Conservation (phyloP, 2,888 invertebrate genomes). For the Brenthis hecate region DNA sequence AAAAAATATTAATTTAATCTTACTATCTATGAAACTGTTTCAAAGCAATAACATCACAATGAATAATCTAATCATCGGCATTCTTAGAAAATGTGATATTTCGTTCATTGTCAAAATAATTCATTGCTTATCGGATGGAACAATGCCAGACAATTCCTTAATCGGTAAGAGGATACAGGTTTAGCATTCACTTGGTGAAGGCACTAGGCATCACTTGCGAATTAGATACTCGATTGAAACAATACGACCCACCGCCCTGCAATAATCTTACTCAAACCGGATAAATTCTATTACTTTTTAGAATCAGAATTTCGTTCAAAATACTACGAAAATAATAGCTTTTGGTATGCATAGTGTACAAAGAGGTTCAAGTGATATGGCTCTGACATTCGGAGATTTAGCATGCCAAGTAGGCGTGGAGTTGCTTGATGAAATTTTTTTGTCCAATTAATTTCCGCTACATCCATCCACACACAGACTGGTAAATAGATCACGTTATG, state of each 20-base stretch:
- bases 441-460: slow-evolving; percentile 18
- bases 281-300: slow-evolving; percentile 41
- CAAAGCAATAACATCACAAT: slow-evolving; percentile 7
- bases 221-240: slow-evolving; percentile 57
- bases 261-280: slow-evolving; percentile 40
- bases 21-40: slow-evolving; percentile 24
- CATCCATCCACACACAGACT: slow-evolving; percentile 46
- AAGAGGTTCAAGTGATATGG: slow-evolving; percentile 40
- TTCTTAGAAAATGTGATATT: slow-evolving; percentile 13
- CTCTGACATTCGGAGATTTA: slow-evolving; percentile 30
- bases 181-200: slow-evolving; percentile 61
- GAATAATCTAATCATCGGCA: slow-evolving; percentile 12
- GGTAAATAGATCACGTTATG: slow-evolving; percentile 49
- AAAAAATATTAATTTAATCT: slow-evolving; percentile 21
- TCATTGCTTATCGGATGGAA: slow-evolving; percentile 39
- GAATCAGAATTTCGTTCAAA: slow-evolving; percentile 42
- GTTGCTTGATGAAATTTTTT: slow-evolving; percentile 16
- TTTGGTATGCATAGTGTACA: slow-evolving; percentile 35
- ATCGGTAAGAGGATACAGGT: slow-evolving; percentile 36
- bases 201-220: slow-evolving; percentile 62
- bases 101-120: slow-evolving; percentile 17
- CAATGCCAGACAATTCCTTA: slow-evolving; percentile 36
- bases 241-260: slow-evolving; percentile 54
- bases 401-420: slow-evolving; percentile 21
- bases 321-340: slow-evolving; percentile 45